Conservation (phyloP, 2,113 vertebrate genomes). For the Pterophyllum scalare region DNA sequence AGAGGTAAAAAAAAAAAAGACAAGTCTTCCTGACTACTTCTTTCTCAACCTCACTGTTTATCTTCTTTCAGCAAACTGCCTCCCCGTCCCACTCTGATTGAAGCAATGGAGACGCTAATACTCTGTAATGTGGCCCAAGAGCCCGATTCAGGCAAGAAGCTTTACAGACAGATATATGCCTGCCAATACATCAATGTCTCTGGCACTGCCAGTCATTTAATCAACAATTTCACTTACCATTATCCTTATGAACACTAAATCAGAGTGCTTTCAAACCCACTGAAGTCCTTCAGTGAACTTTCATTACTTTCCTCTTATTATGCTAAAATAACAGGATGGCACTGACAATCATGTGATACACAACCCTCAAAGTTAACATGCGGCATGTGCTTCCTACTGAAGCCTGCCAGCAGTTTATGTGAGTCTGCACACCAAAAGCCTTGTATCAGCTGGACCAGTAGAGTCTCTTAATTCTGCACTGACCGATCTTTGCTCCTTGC, state of each 20-base stretch:
- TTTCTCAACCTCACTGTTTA: constrained; percentile 21
- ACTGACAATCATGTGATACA: not conserved
- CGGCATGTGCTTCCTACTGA: constrained; percentile 14
- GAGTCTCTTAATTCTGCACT: constrained; percentile 30
- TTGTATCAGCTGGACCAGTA: constrained; percentile 10
- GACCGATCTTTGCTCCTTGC: constrained; percentile 1
- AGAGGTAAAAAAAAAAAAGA: constrained; percentile 28
- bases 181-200: constrained; percentile 14
- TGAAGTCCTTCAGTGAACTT: not conserved
- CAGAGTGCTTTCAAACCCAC: constrained; percentile 32
- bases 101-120: constrained; percentile 44
- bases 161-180: constrained; percentile 17
- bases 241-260: constrained; percentile 38
- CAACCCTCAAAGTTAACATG: constrained; percentile 13
- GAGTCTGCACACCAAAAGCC: not conserved
- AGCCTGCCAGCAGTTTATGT: not conserved
- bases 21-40: not conserved
- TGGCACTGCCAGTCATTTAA: constrained; percentile 34
- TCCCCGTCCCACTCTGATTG: constrained; percentile 22
- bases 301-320: constrained; percentile 19
- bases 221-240: constrained; percentile 39
- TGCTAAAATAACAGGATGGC: not conserved
- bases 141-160: constrained; percentile 38
- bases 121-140: constrained; percentile 53
- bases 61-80: constrained; percentile 28